phyloP scores from a whole-genome alignment of 2,113 vertebrate species.

The Falcunculus frontatus region DNA sequence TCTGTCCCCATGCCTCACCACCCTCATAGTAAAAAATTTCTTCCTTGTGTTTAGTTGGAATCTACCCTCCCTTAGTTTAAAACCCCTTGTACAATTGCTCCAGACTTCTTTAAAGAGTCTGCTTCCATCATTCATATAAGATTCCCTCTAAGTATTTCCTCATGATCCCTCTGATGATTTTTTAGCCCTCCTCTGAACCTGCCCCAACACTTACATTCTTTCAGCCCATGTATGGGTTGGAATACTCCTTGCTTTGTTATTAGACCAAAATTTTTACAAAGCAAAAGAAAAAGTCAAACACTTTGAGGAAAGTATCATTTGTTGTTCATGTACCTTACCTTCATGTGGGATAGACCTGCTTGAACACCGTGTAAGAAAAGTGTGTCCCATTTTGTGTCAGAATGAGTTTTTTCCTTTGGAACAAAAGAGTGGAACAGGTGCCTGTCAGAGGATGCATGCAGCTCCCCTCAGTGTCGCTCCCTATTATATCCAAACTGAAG shows the following conservation, averaged over 20 bases:
- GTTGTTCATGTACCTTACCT: background rate
- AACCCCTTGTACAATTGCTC: background rate
- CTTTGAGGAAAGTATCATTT: background rate
- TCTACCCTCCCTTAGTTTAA: background rate
- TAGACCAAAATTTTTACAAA: background rate
- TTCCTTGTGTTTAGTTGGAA: background rate
- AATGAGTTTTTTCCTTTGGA: background rate
- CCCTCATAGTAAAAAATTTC: background rate
- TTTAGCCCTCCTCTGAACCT: background rate
- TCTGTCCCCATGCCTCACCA: background rate
- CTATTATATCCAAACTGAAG: fast-evolving
- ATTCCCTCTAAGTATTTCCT: background rate
- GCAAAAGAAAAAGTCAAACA: background rate
- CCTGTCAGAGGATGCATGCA: background rate
- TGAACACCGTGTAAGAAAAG: background rate
- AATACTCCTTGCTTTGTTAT: background rate
- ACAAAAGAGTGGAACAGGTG: background rate
- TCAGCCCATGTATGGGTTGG: background rate
- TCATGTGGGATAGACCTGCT: background rate
- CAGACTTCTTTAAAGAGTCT: background rate
- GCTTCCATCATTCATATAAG: background rate
- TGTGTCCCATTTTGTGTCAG: background rate
- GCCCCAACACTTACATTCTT: background rate
- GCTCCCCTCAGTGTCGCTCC: background rate
- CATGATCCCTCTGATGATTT: background rate